phyloP scores from a whole-genome alignment of 2,113 vertebrate species.

The Megaptera novaeangliae region DNA sequence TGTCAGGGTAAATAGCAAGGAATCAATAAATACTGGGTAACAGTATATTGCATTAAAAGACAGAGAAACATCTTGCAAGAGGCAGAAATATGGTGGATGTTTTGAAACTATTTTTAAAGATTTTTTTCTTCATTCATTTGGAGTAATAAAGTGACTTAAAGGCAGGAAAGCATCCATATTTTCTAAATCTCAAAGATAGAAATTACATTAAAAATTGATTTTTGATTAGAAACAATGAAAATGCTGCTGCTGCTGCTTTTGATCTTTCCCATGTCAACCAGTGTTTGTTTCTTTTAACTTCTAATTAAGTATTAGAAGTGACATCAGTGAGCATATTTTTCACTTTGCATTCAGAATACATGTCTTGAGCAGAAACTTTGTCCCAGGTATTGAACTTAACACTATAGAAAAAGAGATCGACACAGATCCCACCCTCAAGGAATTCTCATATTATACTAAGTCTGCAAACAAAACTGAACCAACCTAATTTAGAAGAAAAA shows the following conservation, averaged over 20 bases:
- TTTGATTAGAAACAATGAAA: neutral
- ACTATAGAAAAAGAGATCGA: neutral
- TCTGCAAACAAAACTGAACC: neutral
- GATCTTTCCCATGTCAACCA: neutral
- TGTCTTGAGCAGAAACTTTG: neutral
- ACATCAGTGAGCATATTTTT: neutral
- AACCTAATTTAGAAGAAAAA: neutral
- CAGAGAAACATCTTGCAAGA: neutral
- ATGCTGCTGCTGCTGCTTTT: neutral
- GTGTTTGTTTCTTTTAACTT: slow-evolving; percentile 5
- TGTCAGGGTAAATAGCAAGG: neutral
- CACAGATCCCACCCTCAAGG: neutral
- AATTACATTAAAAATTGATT: neutral
- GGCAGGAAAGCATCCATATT: neutral
- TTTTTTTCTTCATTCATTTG: neutral
- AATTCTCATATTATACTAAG: neutral
- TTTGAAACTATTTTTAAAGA: neutral
- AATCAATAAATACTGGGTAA: neutral
- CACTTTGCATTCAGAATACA: neutral
- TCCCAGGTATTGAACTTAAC: neutral
- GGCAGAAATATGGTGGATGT: neutral
- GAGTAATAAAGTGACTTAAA: neutral
- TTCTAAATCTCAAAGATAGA: neutral
- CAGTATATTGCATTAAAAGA: neutral
- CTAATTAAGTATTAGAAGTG: neutral